A percentile compares a stretch with the other conserved stretches of the same genome.
Evolutionary conservation across 30 jellyfish, hydroid and myxozoan species (phyloP).

Genomic region (Rhopilema esculentum): DNA sequence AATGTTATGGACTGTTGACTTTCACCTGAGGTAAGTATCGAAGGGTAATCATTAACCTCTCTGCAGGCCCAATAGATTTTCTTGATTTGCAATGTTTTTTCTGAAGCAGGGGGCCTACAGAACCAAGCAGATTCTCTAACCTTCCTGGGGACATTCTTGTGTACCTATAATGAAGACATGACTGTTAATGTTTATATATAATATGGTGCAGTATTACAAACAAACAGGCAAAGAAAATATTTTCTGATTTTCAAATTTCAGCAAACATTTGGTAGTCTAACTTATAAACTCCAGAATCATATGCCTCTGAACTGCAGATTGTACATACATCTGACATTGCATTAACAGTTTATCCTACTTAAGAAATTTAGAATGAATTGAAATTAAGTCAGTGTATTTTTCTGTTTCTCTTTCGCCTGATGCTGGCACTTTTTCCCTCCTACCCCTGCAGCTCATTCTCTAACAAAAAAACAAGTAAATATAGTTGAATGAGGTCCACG

Average conservation of each 20-base stretch:
- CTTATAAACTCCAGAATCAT: slow-evolving; percentile 3
- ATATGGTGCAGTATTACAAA: background rate
- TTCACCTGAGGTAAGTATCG: slow-evolving; percentile 68
- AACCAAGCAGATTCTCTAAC: slow-evolving; percentile 37
- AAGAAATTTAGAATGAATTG: background rate
- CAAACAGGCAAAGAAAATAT: background rate
- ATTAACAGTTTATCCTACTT: background rate
- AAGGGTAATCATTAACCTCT: slow-evolving; percentile 37
- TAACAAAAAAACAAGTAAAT: background rate
- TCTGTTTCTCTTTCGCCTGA: background rate
- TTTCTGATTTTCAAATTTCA: slow-evolving; percentile 7
- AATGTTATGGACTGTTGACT: slow-evolving; percentile 41
- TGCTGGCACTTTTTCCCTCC: slow-evolving; percentile 3
- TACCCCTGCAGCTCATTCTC: slow-evolving; percentile 16
- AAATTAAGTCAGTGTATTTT: background rate
- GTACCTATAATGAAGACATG: slow-evolving; percentile 16
- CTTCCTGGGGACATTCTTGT: slow-evolving; percentile 49
- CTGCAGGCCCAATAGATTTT: slow-evolving; percentile 40
- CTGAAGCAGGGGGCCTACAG: slow-evolving; percentile 40
- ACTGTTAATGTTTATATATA: background rate
- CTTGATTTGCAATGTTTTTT: background rate
- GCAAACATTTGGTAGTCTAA: slow-evolving; percentile 25
- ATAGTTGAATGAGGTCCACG: slow-evolving; percentile 12
- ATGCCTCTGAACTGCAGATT: slow-evolving; percentile 19
- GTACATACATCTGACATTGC: background rate